Percentiles rank a stretch among this genome's conserved stretches.
phyloP scores from a whole-genome alignment of 2,888 invertebrate genomes.

The Leucophenga montana region DNA sequence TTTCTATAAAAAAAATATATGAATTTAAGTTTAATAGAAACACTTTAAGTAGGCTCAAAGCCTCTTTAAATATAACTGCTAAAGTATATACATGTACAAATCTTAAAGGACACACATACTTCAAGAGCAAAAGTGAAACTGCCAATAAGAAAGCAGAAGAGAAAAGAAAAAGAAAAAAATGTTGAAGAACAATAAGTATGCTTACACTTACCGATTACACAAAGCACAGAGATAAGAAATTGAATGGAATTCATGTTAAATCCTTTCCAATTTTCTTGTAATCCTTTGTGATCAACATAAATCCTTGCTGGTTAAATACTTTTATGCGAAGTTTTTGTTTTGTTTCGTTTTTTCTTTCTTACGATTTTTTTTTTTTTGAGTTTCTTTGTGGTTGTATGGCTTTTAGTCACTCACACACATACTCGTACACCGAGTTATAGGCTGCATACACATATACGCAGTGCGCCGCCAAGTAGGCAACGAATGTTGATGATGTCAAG shows the following conservation, averaged over 20 bases:
- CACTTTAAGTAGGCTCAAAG: too few species aligned
- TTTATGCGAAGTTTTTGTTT: slow-evolving; percentile 31
- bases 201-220: slow-evolving; percentile 52
- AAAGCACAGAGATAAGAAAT: slow-evolving; percentile 52
- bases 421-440: too few species aligned
- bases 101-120: neutral
- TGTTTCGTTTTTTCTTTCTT: slow-evolving; percentile 13
- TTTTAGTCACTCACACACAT: slow-evolving; percentile 13
- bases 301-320: slow-evolving; percentile 49
- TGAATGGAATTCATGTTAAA: slow-evolving; percentile 64
- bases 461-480: slow-evolving; percentile 27
- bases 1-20: too few species aligned
- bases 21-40: too few species aligned
- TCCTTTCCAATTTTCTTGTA: slow-evolving; percentile 62
- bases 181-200: neutral
- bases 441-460: neutral
- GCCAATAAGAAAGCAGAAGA: neutral
- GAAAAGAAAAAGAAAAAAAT: slow-evolving; percentile 1
- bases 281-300: slow-evolving; percentile 55
- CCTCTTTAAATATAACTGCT: too few species aligned
- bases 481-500: slow-evolving; percentile 36
- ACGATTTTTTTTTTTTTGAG: neutral
- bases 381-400: neutral
- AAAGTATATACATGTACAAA: neutral
- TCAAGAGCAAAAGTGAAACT: too few species aligned